Evolutionary conservation across 1,140 invertebrate species (phyloP).

Genomic region (Drosophila carrolli): DNA sequence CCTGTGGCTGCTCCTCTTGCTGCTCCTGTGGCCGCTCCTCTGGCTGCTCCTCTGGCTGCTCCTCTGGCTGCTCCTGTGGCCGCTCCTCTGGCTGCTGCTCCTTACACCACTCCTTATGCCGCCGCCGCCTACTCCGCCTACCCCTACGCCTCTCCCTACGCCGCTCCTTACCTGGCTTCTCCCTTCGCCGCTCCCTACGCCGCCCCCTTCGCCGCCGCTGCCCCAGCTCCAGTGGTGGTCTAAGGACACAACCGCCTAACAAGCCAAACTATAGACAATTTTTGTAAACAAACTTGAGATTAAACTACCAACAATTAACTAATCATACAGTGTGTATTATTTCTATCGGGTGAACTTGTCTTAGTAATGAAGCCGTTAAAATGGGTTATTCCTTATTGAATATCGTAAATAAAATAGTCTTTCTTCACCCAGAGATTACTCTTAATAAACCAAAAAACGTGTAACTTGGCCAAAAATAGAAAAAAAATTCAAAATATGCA

Average conservation of each 20-base stretch:
- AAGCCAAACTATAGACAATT: slow-evolving; percentile 18
- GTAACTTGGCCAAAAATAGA: too few relatives aligned
- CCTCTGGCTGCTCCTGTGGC: slow-evolving; percentile 60
- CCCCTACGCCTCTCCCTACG: slow-evolving; percentile 35
- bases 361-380: too few relatives aligned
- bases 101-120: slow-evolving; percentile 41
- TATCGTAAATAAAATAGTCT: too few relatives aligned
- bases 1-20: too few relatives aligned
- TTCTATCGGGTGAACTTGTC: background rate
- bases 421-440: too few relatives aligned
- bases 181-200: slow-evolving; percentile 27
- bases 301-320: slow-evolving; percentile 19
- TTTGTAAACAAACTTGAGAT: slow-evolving; percentile 10
- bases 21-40: slow-evolving; percentile 52
- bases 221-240: slow-evolving; percentile 53
- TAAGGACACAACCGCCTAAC: slow-evolving; percentile 26
- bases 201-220: slow-evolving; percentile 71
- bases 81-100: slow-evolving; percentile 57
- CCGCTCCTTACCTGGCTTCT: slow-evolving; percentile 25
- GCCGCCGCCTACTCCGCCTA: slow-evolving; percentile 64
- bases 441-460: too few relatives aligned
- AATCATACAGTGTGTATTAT: background rate
- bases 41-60: slow-evolving; percentile 63
- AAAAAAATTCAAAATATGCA: too few relatives aligned
- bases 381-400: too few relatives aligned